A percentile compares a stretch with the other conserved stretches of the same genome.
Evolutionary conservation across 2,888 invertebrate species (phyloP).

Genomic region (Augiades crinisus): DNA sequence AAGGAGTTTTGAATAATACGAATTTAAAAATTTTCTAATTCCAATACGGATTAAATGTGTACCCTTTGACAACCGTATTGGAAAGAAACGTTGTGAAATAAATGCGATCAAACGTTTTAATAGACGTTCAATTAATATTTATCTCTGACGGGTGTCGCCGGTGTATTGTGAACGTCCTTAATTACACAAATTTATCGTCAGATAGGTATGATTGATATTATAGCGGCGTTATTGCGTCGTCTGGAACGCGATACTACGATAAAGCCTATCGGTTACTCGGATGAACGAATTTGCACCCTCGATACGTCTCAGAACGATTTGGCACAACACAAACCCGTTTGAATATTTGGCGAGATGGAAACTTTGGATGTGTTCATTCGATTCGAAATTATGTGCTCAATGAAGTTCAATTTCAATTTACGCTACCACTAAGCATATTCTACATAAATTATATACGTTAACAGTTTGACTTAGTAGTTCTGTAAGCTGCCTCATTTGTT

Average conservation of each 20-base stretch:
- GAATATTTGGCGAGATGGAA: conserved; percentile 56
- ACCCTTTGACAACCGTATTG: too few relatives aligned
- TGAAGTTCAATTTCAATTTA: conserved; percentile 37
- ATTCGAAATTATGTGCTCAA: conserved; percentile 47
- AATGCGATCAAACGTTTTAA: background rate
- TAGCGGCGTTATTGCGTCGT: conserved; percentile 42
- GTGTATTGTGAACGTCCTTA: conserved; percentile 13
- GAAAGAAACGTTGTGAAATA: too few relatives aligned
- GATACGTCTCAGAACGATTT: conserved; percentile 41
- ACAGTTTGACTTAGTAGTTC: conserved; percentile 10
- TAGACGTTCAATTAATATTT: conserved; percentile 14
- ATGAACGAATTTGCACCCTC: conserved; percentile 52
- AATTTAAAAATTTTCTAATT: too few relatives aligned
- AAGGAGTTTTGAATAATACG: too few relatives aligned
- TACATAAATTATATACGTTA: conserved; percentile 1
- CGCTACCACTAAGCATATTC: background rate
- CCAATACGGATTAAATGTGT: too few relatives aligned
- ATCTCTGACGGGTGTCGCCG: conserved; percentile 10
- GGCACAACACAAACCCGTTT: conserved; percentile 39
- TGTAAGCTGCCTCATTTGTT: background rate
- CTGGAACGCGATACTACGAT: conserved; percentile 46
- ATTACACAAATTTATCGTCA: conserved; percentile 38
- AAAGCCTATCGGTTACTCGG: conserved; percentile 61
- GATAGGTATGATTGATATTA: conserved; percentile 47
- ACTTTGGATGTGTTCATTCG: conserved; percentile 48